Evolutionary conservation across 1,140 invertebrate species (phyloP), one percentile per base, ranked within the genome.

Genomic region (Atopsyche davidsoni): DNA sequence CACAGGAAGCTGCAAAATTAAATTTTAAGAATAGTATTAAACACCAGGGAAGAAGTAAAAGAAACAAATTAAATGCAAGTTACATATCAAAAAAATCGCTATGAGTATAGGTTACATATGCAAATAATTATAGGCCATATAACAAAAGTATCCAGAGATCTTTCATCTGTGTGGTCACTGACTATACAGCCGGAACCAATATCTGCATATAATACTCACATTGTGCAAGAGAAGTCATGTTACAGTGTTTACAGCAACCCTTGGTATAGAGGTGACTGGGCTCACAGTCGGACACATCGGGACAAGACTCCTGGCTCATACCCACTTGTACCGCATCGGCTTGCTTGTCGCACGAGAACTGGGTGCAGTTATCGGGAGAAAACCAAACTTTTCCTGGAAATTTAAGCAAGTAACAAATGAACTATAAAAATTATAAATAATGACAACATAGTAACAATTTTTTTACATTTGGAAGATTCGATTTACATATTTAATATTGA

Each of bases 171-270:
- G n/a, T n/a, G n/a, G n/a, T n/a, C n/a, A n/a, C n/a, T n/a, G n/a
- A n/a, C n/a, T 42, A 36, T 13, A 36, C 22, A 42, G 14, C 19
- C 14, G 32, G 28, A 34, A n/a, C 18, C 6, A 18, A 17, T 46
- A 52, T 25, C 19, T 14, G 39, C 25, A 2, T 43, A 4, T 31
- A 42, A 31, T 17, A 65, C 66, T 68, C 60, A 78, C 75, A 71
- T 51, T 70, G 64, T 13, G 68, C 57, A 28, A 67, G 60, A 1
- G 60, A 50, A 3, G 75, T 73, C 1, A 73, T 56, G 47, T 79
- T 80, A 62, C 85, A 88, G 42, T 73, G 65, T 23, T 77, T 67
- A 45, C 85, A 88, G 60, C 85, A 88, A 21, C 79, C 79, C 32
- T 82, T 77, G 1, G 68, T 59, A 55, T 79, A 77, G 25, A 79